Base-by-base conservation (phyloP, 2,888 invertebrate genomes). In the Maniola hyperantus region DNA sequence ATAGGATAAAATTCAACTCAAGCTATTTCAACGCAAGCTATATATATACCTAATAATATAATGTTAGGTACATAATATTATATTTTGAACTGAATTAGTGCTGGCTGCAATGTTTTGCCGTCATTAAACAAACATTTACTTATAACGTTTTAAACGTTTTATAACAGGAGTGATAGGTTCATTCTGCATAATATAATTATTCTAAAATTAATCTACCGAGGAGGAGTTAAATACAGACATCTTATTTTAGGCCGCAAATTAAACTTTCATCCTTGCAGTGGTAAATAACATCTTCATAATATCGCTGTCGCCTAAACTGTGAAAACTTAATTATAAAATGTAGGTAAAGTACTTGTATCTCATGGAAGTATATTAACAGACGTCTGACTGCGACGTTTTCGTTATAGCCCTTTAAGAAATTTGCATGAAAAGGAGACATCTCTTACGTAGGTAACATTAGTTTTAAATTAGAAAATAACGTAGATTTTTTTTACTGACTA, bases 341-440 rank as follows among this genome's bases (percentile, higher is more conserved):
- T 20, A 44, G 26, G 44, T 44, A 33, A 44, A 44, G 44, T 44
- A 33, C 26, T n/a, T 42, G 26, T 42, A 58, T 58, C 44, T 58
- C 58, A 58, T 58, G 44, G 26, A 26, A 4, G 26, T 58, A 58
- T 42, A 58, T 58, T 58, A 55, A 58, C 44, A 44, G 26, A 36
- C 15, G 26, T 44, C 42, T 26, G n/a, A 13, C 26, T 44, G 58
- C 42, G 58, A 42, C 44, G 44, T 11, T 55, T 55, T 44, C 58
- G 26, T 58, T 26, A 26, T 33, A 13, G 58, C 7, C 33, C 13
- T n/a, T 58, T 44, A n/a, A 58, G 58, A 44, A 58, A 58, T 44
- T 58, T 58, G 58, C 26, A 58, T 58, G n/a, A 44, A 58, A 58
- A n/a, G 44, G 26, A 11, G 42, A 58, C 7, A 42, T 26, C 44